Evolutionary conservation across 2,888 invertebrate genomes (phyloP).

Genomic region (Anaspis maculata): DNA sequence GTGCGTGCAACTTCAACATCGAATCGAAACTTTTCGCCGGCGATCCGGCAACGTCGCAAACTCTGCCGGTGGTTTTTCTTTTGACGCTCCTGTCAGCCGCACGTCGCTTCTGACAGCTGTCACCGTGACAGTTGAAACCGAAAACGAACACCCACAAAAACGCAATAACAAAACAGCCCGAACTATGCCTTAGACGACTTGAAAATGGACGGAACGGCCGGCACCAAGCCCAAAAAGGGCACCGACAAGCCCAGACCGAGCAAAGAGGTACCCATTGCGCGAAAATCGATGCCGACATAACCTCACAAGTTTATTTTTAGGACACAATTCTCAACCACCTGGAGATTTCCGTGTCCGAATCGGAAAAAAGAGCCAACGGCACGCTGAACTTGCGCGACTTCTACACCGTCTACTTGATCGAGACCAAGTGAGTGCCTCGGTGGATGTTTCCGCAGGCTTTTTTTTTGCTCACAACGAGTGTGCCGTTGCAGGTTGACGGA

Average conservation of each 20-base stretch:
- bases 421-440: conserved; percentile 57
- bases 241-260: too few relatives aligned
- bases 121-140: not conserved
- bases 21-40: too few relatives aligned
- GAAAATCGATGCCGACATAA: conserved; percentile 3
- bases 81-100: not conserved
- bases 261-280: too few relatives aligned
- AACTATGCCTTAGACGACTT: too few relatives aligned
- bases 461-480: too few relatives aligned
- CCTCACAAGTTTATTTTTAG: conserved; percentile 44
- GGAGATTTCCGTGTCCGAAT: conserved; percentile 67
- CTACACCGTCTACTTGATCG: conserved; percentile 70
- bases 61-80: too few relatives aligned
- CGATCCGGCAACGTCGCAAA: too few relatives aligned
- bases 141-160: too few relatives aligned
- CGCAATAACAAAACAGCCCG: too few relatives aligned
- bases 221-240: too few relatives aligned
- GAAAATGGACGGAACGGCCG: too few relatives aligned
- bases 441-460: not conserved
- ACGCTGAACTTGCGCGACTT: conserved; percentile 66
- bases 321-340: conserved; percentile 61
- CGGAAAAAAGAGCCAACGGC: conserved; percentile 68
- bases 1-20: too few relatives aligned
- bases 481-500: conserved; percentile 58
- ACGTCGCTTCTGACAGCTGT: not conserved